Conservation (phyloP, 2,888 invertebrate species). For the Brenthis daphne region DNA sequence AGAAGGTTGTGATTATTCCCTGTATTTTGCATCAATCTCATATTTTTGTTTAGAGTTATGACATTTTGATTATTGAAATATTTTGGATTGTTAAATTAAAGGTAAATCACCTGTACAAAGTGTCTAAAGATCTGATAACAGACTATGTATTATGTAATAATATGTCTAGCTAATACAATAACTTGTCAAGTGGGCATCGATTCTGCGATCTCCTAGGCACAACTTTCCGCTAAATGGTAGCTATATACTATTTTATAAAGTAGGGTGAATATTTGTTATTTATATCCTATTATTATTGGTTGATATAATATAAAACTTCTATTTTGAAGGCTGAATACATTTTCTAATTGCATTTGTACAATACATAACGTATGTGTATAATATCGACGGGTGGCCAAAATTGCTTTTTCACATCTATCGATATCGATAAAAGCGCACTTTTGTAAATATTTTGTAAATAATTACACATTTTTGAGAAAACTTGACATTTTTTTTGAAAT, state of each 20-base stretch:
- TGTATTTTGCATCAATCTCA: constrained; percentile 17
- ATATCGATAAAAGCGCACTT: constrained; percentile 59
- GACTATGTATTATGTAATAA: neutral
- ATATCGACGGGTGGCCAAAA: constrained; percentile 70
- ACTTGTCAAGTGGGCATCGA: neutral
- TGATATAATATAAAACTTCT: constrained; percentile 34
- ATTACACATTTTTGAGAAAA: constrained; percentile 64
- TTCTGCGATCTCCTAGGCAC: neutral
- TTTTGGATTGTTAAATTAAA: neutral
- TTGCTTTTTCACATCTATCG: constrained; percentile 56
- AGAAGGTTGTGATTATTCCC: constrained; percentile 32
- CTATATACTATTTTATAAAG: constrained; percentile 14
- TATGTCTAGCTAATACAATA: neutral
- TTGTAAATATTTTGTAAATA: constrained; percentile 80
- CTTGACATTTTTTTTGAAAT: constrained; percentile 62
- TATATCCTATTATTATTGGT: constrained; percentile 50
- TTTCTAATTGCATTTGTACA: constrained; percentile 47
- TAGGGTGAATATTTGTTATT: constrained; percentile 23
- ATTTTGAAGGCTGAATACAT: constrained; percentile 53
- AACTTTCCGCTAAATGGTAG: constrained; percentile 9
- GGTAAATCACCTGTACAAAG: too few relatives aligned
- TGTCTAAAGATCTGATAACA: neutral
- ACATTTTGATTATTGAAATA: constrained; percentile 8
- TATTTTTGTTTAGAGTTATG: constrained; percentile 15
- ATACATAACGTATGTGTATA: constrained; percentile 39